phyloP scores from a whole-genome alignment of 1,140 invertebrate genomes.

The Trypoxylus dichotomus region DNA sequence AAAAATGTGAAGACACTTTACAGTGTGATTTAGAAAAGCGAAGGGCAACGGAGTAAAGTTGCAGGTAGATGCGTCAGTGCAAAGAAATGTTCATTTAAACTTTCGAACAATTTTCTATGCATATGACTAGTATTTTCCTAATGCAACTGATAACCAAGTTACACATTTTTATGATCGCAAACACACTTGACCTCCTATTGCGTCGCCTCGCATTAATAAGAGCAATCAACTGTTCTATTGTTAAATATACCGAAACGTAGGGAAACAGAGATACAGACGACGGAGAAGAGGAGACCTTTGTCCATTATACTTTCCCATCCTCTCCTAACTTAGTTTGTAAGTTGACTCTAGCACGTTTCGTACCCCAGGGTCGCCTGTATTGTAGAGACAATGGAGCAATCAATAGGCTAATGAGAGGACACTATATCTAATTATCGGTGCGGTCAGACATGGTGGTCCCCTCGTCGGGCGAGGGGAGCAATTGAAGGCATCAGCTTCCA shows the following conservation, averaged over 20 bases:
- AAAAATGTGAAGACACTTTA: too few species aligned
- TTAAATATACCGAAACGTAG: neutral
- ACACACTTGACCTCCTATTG: neutral
- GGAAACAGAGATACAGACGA: neutral
- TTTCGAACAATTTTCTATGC: neutral
- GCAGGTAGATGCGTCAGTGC: too few species aligned
- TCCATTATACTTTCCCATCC: conserved; percentile 11
- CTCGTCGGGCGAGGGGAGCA: conserved; percentile 15
- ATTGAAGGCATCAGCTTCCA: neutral
- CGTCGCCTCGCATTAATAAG: neutral
- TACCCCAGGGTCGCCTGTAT: neutral
- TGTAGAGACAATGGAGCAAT: conserved; percentile 53
- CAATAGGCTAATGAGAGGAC: conserved; percentile 56
- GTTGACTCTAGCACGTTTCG: conserved; percentile 18
- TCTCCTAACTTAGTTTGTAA: conserved; percentile 17
- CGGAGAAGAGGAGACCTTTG: conserved; percentile 15
- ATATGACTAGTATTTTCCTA: neutral
- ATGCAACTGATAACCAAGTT: neutral
- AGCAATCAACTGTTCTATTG: neutral
- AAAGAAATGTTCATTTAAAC: too few species aligned
- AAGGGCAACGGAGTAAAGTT: too few species aligned
- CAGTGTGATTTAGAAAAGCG: too few species aligned
- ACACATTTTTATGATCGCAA: neutral
- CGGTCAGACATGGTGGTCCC: conserved; percentile 45
- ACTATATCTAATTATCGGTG: conserved; percentile 55